Evolutionary conservation across 2,888 invertebrate genomes (phyloP).

Genomic region (Ornithoptera priamus): DNA sequence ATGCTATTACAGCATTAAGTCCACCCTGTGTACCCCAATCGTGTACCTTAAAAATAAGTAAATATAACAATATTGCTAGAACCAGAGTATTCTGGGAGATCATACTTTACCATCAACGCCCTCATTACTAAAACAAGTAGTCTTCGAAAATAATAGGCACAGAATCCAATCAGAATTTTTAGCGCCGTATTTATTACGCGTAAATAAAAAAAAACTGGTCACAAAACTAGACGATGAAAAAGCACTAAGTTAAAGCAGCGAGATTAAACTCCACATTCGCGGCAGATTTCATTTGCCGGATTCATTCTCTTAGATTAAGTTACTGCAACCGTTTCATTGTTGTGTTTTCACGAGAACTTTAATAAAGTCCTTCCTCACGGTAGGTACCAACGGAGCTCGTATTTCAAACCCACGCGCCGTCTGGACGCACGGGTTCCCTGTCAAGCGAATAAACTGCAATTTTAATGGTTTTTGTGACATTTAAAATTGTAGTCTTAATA

Average conservation of each 20-base stretch:
- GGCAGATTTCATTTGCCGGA: conserved; percentile 65
- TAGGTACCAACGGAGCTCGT: conserved; percentile 44
- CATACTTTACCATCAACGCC: too few relatives aligned
- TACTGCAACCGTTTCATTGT: conserved; percentile 62
- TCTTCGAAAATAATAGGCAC: too few relatives aligned
- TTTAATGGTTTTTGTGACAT: conserved; percentile 54
- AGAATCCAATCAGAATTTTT: neutral
- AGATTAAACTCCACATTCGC: conserved; percentile 55
- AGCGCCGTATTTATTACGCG: neutral
- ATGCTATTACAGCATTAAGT: too few relatives aligned
- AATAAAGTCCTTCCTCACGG: conserved; percentile 61
- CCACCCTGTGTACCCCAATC: too few relatives aligned
- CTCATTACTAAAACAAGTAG: too few relatives aligned
- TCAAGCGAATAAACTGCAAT: conserved; percentile 58
- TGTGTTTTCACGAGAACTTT: conserved; percentile 67
- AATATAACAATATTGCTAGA: too few relatives aligned
- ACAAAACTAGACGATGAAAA: conserved; percentile 31
- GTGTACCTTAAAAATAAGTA: too few relatives aligned
- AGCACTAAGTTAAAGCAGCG: conserved; percentile 36
- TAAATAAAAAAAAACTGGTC: neutral
- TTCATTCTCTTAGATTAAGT: conserved; percentile 69
- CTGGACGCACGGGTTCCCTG: conserved; percentile 47
- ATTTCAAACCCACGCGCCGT: conserved; percentile 58
- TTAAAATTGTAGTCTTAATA: conserved; percentile 41
- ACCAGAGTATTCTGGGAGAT: too few relatives aligned